Percentiles rank a stretch among this genome's conserved stretches.
Evolutionary conservation across 2,113 vertebrate genomes (phyloP).

Genomic region (Myiagra hebetior): DNA sequence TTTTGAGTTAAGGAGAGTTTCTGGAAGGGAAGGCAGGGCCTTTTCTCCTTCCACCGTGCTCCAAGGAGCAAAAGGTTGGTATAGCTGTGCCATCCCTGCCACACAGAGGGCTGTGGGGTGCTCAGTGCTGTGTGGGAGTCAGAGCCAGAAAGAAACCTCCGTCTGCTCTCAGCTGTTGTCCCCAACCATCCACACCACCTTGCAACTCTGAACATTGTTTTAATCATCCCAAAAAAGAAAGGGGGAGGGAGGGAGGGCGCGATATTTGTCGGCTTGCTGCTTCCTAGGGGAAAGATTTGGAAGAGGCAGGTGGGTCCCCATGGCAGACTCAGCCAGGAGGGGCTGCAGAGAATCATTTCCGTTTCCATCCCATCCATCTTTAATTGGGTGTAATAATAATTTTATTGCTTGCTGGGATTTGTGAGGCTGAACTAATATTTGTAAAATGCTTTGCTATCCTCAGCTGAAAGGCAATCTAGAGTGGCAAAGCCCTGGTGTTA

Average conservation of each 20-base stretch:
- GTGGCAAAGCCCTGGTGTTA: neutral
- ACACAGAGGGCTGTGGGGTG: accelerated
- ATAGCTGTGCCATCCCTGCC: neutral
- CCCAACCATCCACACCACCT: neutral
- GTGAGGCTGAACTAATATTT: conserved; percentile 52
- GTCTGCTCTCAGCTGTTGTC: neutral
- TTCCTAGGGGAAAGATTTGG: neutral
- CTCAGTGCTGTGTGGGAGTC: neutral
- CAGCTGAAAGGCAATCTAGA: conserved; percentile 5
- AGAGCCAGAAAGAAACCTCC: neutral
- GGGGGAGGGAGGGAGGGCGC: too few species aligned
- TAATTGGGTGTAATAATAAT: conserved; percentile 39
- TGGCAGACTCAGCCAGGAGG: neutral
- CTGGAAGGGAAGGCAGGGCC: neutral
- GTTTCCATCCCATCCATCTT: neutral
- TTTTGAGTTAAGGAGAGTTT: neutral
- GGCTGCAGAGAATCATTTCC: neutral
- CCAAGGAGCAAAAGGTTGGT: neutral
- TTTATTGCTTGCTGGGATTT: conserved; percentile 42
- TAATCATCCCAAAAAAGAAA: neutral
- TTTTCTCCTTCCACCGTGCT: neutral
- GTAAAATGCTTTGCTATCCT: conserved; percentile 10
- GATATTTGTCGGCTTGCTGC: neutral
- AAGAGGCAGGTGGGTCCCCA: accelerated
- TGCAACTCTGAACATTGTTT: neutral